Evolutionary conservation across 2,888 invertebrate genomes (phyloP), one percentile per base, ranked within the genome.

Genomic region (Adelognathus sp.): DNA sequence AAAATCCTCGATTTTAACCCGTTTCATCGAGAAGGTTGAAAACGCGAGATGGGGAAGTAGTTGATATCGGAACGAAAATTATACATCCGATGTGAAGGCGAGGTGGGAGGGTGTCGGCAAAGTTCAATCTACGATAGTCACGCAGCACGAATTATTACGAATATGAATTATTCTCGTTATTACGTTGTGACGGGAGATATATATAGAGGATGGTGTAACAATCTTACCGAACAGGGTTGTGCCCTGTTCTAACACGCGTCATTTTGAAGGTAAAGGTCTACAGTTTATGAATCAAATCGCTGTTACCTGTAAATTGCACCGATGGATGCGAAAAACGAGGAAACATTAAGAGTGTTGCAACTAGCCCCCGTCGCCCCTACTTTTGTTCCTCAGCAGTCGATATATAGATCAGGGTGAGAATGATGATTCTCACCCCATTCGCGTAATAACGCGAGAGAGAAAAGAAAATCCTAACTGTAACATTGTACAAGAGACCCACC

Each of bases 91-190:
- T 7, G 21, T 21, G 27, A n/a, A n/a, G n/a, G n/a, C n/a, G n/a
- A n/a, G 14, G 3, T 41, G 11, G 52, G n/a, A n/a, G 61, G 63
- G 52, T 60, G 54, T 71, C 54, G 39, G 39, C 39, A 41, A 24
- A 21, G 21, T 41, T 63, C 71, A 66, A 79, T 75, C 69, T 36
- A 36, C 70, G 44, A 70, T 64, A 64, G 74, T 75, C 79, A 75
- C 75, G 79, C 70, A 46, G 66, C 64, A 58, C 64, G 71, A 66
- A 66, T 79, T 79, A 67, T 66, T 74, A 58, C 50, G 24, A 66
- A 66, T 44, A 71, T 66, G 71, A 79, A 71, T 75, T 46, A 75
- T 66, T 36, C 7, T 71, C 29, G 60, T 52, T 54, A 79, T 79
- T 75, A 71, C 36, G 74, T 63, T 50, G 63, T 60, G 50, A 69